A percentile compares a stretch with the other conserved stretches of the same genome.
phyloP scores from a whole-genome alignment of 2,113 vertebrate species.

The Cyrtonyx montezumae region DNA sequence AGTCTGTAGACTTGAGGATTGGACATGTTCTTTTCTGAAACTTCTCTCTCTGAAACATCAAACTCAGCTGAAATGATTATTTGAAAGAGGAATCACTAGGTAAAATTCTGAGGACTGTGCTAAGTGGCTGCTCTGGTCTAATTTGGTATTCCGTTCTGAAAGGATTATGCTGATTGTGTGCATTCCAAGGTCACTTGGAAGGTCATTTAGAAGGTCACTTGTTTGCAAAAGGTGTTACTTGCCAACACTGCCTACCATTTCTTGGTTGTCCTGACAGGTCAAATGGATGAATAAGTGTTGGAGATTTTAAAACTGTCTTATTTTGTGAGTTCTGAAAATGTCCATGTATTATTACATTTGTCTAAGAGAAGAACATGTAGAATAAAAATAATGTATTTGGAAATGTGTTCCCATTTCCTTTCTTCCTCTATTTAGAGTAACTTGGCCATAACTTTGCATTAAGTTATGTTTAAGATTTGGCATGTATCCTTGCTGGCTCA shows the following conservation, averaged over 20 bases:
- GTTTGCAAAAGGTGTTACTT: neutral
- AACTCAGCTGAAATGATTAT: neutral
- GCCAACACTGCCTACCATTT: neutral
- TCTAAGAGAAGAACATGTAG: neutral
- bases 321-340: neutral
- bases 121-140: neutral
- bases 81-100: neutral
- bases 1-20: neutral
- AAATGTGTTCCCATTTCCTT: neutral
- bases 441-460: neutral
- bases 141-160: neutral
- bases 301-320: rapidly evolving
- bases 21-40: neutral
- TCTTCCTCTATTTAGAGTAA: neutral
- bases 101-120: neutral
- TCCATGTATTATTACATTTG: neutral
- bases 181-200: rapidly evolving
- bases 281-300: neutral
- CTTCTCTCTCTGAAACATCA: neutral
- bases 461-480: neutral
- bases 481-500: neutral
- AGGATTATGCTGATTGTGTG: neutral
- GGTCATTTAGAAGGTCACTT: neutral
- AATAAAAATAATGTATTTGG: neutral
- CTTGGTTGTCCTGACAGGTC: neutral